Conservation (phyloP, 2,888 invertebrate genomes). For the Suillia variegata region DNA sequence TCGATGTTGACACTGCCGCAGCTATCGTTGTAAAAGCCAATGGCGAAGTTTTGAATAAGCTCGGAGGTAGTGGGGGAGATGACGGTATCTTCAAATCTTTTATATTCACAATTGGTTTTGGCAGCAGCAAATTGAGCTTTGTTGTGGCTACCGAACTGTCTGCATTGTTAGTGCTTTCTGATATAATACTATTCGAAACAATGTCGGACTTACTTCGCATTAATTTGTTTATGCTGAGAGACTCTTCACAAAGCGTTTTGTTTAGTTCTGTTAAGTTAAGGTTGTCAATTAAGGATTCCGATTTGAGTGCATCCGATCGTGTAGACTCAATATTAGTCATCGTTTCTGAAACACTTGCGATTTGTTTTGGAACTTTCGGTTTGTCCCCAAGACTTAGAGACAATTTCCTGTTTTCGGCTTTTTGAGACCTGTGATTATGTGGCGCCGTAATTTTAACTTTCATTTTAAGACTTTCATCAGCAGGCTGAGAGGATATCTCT, state of each 20-base stretch:
- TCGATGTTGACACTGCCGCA: not conserved
- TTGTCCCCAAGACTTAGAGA: conserved; percentile 31
- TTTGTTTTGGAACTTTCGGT: conserved; percentile 43
- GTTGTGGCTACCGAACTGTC: conserved; percentile 17
- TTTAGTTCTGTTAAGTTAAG: conserved; percentile 40
- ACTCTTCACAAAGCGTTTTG: conserved; percentile 44
- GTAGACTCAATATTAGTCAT: no score
- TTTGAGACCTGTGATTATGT: conserved; percentile 49
- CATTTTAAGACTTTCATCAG: conserved; percentile 64
- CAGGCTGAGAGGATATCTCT: conserved; percentile 62
- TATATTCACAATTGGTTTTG: conserved; percentile 35
- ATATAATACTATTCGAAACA: not conserved
- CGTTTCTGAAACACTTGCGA: conserved; percentile 32
- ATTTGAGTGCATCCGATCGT: not conserved
- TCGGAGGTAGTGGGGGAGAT: conserved; percentile 58
- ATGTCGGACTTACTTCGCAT: conserved; percentile 28
- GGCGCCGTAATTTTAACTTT: conserved; percentile 64
- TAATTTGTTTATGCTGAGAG: conserved; percentile 43
- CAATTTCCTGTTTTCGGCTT: conserved; percentile 33
- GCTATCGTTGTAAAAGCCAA: conserved; percentile 43
- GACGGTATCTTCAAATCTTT: conserved; percentile 48
- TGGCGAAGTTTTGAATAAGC: conserved; percentile 54
- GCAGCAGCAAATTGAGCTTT: conserved; percentile 23
- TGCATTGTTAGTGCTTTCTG: conserved; percentile 2
- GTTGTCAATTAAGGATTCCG: conserved; percentile 19